Base-by-base conservation (phyloP, 1,140 invertebrate genomes). In the Cydia fagiglandana region DNA sequence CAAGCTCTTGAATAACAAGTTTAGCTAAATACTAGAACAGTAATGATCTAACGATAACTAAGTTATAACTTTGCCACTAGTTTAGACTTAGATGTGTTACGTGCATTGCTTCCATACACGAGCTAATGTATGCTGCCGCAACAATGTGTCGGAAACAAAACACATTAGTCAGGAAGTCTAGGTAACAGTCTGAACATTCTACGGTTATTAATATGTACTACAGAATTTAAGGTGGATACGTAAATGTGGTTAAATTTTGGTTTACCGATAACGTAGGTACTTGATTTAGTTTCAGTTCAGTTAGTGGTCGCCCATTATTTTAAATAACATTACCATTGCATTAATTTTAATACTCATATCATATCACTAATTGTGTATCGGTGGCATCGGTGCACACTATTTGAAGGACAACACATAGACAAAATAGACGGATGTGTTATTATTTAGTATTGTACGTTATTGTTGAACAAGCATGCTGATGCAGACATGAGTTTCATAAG, bases 131-230 rank as follows among this genome's bases (percentile, higher is more conserved):
- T 15, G n/a, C 17, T 6, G n/a, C n/a, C 50, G 56, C 56, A 20
- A 61, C 56, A 17, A n/a, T 50, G 53, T 56, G 53, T 17, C 7
- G 56, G 17, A 61, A 61, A 61, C 56, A 61, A 61, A 61, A 24
- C 56, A 61, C 56, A 61, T 61, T 61, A 61, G 56, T 61, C 56
- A 61, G 20, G 56, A 24, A 61, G 20, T 61, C 17, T 61, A 61
- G 17, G 17, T 61, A 61, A 20, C n/a, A 24, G 53, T 56, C 56
- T 61, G 15, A 61, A 61, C 56, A 24, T 53, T n/a, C 50, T 53
- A 53, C 50, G 15, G 50, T 13, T 47, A 47, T 13, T 47, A 47
- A 17, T 56, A 24, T 24, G 24, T 24, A 56, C 3, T 17, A 56
- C 47, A 50, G 13, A 56, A 56, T 56, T 56, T 61, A 5, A 61